These are phyloP conservation scores for Chaetodon auriga DNA, from an alignment of 2,113 vertebrate genomes.

Conservation along the genomic window DNA sequence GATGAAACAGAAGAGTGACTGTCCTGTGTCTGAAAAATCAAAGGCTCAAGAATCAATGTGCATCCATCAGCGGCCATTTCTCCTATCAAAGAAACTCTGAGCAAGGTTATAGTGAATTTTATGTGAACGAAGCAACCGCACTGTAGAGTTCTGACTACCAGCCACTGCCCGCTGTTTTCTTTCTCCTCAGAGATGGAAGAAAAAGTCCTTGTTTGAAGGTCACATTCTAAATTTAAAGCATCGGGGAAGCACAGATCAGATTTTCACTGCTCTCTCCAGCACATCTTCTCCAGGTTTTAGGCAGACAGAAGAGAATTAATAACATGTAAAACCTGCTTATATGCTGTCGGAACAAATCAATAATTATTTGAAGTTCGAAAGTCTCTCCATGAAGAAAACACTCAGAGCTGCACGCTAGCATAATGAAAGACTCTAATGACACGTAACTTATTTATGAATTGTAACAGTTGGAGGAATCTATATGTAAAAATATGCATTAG, in stretches of 20 bases:
- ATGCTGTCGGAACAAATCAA: constrained; percentile 32
- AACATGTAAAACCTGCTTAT: constrained; percentile 32
- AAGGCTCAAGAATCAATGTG: background rate
- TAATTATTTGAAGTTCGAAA: constrained; percentile 43
- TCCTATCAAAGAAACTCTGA: constrained; percentile 15
- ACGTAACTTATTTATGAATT: background rate
- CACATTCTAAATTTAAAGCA: constrained; percentile 33
- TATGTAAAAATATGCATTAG: constrained; percentile 18
- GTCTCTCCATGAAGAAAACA: constrained; percentile 9
- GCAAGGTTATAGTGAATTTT: background rate
- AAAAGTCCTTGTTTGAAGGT: constrained; percentile 32
- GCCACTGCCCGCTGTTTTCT: background rate
- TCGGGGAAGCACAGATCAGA: constrained; percentile 10
- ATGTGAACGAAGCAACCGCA: background rate
- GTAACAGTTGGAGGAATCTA: background rate
- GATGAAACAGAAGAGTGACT: background rate
- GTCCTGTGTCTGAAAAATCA: background rate
- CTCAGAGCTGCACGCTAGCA: background rate
- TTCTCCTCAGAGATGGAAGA: constrained; percentile 1
- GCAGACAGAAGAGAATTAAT: constrained; percentile 49
- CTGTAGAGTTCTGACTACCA: background rate
- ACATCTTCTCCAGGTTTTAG: constrained; percentile 5
- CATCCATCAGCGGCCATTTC: background rate
- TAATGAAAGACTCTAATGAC: background rate
- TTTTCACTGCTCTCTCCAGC: constrained; percentile 8